Base-by-base conservation (phyloP, 2,797 vertebrate genomes). In the Australoheros facetus region DNA sequence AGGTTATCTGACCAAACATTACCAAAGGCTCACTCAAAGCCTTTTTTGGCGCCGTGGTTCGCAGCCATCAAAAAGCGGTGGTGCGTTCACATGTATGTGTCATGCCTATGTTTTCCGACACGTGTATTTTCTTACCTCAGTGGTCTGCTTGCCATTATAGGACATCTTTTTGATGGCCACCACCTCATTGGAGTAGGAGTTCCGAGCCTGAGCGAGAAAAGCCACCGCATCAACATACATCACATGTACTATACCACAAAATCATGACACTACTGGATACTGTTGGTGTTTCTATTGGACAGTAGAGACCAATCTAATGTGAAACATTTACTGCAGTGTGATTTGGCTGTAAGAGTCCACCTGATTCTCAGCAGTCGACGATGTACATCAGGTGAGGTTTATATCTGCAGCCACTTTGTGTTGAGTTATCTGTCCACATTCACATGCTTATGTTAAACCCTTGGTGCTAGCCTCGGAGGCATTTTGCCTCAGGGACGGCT, bases 141-240 rank as follows among this genome's bases (percentile, higher is more conserved):
- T 97, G 1, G 97, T 97, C 93, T 99, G 98, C 89, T 99, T 99
- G 73, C 98, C 98, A 89, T 97, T 98, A 59, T 99, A 99, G 86
- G 98, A 99, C 98, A 99, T 99, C 93, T 99, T 99, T 93, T 99
- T 99, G 94, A 99, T 95, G 84, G 98, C 98, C 95, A 99, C 98
- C 95, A 99, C 98, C 92, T 99, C 98, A 17, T 97, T 98, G 88
- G 98, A 98, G 93, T 96, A 97, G 91, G 96, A 97, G 94, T 99
- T 97, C 5, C 97, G 97, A 87, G 98, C 98, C 98, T 99, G 89
- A 23, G 56, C 70, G 79, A 72, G 71, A 81, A 66, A 78, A 82
- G 16, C n/a, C 57, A 17, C 39, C 12, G 37, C 59, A 5, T 4
- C 32, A n/a, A 7, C 14, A 73, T 16, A 39, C 23, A 51, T 55